phyloP scores from a whole-genome alignment of 1,140 invertebrate genomes.

The Mesaphorura yosii region DNA sequence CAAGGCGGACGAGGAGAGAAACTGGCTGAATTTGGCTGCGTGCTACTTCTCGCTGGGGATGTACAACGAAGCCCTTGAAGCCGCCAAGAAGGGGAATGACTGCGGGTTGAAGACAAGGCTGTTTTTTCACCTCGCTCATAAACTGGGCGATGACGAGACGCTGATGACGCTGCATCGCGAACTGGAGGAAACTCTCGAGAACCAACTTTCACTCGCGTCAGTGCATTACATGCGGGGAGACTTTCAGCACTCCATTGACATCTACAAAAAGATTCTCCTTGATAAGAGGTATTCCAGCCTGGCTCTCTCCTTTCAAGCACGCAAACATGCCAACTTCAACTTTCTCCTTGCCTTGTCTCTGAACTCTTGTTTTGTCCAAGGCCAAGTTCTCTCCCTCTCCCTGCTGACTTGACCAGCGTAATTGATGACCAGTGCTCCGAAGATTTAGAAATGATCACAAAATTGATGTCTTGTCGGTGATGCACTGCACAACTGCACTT shows the following conservation, averaged over 20 bases:
- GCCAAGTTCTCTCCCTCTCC: not conserved
- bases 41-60: conserved; percentile 91
- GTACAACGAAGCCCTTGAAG: conserved; percentile 52
- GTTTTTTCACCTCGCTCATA: conserved; percentile 87
- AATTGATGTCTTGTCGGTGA: no score
- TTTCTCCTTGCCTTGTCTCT: not conserved
- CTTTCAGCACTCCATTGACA: conserved; percentile 97
- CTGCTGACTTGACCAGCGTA: conserved; percentile 12
- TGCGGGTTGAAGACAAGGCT: conserved; percentile 63
- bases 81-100: conserved; percentile 30
- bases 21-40: conserved; percentile 68
- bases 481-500: no score
- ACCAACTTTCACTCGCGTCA: conserved; percentile 88
- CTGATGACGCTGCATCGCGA: conserved; percentile 64
- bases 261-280: conserved; percentile 87
- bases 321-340: no score
- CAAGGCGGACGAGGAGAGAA: conserved; percentile 17
- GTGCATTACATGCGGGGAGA: conserved; percentile 91
- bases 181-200: conserved; percentile 77
- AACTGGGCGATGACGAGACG: conserved; percentile 69
- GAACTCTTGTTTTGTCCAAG: not conserved
- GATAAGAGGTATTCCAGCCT: conserved; percentile 89
- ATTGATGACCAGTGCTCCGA: conserved; percentile 12
- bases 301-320: no score
- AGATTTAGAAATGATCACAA: conserved; percentile 14